Conservation (phyloP, 2,113 vertebrate species). For the Petromus typicus region DNA sequence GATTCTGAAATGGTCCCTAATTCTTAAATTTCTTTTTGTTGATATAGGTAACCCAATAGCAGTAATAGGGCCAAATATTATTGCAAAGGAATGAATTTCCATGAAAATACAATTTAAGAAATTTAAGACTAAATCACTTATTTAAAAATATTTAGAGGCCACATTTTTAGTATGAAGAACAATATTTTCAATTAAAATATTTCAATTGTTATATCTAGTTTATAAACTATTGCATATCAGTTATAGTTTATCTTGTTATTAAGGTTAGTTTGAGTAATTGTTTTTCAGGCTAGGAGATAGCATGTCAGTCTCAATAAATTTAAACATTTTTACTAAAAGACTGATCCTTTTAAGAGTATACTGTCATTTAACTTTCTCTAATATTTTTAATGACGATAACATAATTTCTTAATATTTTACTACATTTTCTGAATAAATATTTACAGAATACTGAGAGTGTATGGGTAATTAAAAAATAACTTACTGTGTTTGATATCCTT, state of each 20-base stretch:
- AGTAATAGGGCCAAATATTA: conserved; percentile 5
- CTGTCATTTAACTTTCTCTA: not conserved
- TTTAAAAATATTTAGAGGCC: not conserved
- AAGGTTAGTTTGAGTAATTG: not conserved
- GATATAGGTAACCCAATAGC: not conserved
- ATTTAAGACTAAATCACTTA: conserved; percentile 35
- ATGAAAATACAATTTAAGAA: conserved; percentile 49
- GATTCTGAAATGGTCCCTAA: too few species aligned
- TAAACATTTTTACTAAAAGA: conserved; percentile 45
- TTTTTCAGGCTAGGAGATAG: not conserved
- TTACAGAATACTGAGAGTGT: not conserved
- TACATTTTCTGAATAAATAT: not conserved
- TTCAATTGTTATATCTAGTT: conserved; percentile 16
- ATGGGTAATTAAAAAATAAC: not conserved
- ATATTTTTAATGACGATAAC: conserved; percentile 25
- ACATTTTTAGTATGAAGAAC: conserved; percentile 45
- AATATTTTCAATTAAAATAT: conserved; percentile 49
- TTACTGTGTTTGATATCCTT: not conserved
- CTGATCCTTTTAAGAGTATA: not conserved
- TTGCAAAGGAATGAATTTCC: conserved; percentile 32
- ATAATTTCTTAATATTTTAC: conserved; percentile 51
- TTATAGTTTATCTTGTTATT: not conserved
- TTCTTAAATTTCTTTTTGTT: not conserved
- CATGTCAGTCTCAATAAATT: conserved; percentile 18
- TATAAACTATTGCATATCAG: not conserved